phyloP scores from a whole-genome alignment of 2,113 vertebrate genomes.

The Puma concolor region DNA sequence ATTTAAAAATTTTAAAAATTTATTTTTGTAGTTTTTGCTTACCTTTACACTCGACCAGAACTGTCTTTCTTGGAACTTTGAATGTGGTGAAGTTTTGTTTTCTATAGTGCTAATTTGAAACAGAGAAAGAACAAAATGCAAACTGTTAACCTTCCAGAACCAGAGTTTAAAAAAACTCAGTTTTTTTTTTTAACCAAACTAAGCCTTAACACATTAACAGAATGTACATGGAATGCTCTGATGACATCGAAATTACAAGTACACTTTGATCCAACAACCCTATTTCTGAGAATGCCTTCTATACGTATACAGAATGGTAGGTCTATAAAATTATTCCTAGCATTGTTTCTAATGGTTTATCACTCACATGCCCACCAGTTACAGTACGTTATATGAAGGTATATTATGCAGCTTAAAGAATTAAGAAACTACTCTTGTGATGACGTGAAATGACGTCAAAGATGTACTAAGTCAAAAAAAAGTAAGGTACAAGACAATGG shows the following conservation, averaged over 20 bases:
- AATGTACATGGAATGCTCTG: neutral
- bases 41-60: conserved; percentile 96
- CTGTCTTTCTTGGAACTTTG: conserved; percentile 90
- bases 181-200: conserved; percentile 15
- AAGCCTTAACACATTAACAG: neutral
- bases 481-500: neutral
- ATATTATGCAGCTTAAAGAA: neutral
- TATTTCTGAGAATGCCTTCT: neutral
- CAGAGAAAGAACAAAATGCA: neutral
- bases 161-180: neutral
- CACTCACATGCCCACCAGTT: neutral
- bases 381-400: neutral
- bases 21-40: conserved; percentile 53
- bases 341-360: neutral
- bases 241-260: conserved; percentile 1
- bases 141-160: conserved; percentile 34
- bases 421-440: neutral
- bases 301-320: neutral
- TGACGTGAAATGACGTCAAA: conserved; percentile 41
- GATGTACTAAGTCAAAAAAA: neutral
- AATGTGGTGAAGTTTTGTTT: conserved; percentile 86
- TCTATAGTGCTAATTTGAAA: conserved; percentile 86
- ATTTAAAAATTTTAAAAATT: neutral
- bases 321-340: neutral
- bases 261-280: neutral